Evolutionary conservation across 2,888 invertebrate species (phyloP), one percentile per base, ranked within the genome.

Genomic region (Brachylomia viminalis): DNA sequence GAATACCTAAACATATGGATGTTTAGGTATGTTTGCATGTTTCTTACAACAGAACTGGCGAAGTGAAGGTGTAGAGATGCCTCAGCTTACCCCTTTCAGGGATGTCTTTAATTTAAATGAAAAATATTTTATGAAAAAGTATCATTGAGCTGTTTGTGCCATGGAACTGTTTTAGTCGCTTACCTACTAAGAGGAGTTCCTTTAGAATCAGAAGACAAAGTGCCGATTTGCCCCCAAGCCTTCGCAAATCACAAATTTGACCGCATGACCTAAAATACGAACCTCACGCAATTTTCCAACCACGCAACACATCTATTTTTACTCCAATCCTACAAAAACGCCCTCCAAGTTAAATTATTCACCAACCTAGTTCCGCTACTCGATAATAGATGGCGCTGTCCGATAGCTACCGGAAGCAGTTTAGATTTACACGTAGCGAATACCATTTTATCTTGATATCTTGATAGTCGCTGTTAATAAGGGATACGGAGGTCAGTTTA

Each of bases 371-470:
- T 90, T 91, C 82, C 74, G 64, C 77, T 86, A 80, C 80, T 82
- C 77, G 76, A 47, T 74, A 82, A 80, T 62, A 91, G 92, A 92
- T 92, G 90, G 87, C 89, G 85, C 79, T 87, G 87, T 86, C 86
- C 82, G 91, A 92, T 91, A 87, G 27, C 74, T 72, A 82, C 84
- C 88, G 90, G 91, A 91, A 92, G 92, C 89, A 33, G 77, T 73
- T 72, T 74, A 87, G 87, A 91, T 92, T 91, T 90, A 90, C 88
- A 82, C 83, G 66, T 82, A 64, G 33, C 83, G 76, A 86, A 86
- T 82, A 83, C 90, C 87, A 86, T 59, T 56, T 58, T 89, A 89
- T 80, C 81, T 77, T 89, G 91, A 88, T 86, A 90, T 82, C 72
- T 72, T 71, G 75, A 65, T 83, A 77, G 65, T 67, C 73, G 67